Conservation (phyloP, 1,140 invertebrate genomes). For the Bombus superbus region DNA sequence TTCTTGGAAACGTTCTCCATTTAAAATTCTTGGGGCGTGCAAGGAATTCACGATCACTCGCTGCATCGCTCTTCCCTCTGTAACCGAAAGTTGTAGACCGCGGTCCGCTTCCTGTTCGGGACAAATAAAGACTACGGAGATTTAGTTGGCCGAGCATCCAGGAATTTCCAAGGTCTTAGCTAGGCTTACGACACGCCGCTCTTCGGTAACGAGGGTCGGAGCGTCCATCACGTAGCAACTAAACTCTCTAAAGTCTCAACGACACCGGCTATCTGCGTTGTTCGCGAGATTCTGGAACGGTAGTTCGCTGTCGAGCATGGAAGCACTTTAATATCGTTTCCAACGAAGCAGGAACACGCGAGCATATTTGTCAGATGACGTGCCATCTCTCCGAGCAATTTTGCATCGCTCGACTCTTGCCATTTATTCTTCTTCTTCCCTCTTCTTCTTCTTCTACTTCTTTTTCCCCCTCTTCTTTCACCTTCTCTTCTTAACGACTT, state of each 20-base stretch:
- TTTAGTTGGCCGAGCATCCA: conserved; percentile 40
- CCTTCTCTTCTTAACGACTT: background rate
- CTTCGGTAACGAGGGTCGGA: background rate
- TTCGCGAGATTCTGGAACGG: background rate
- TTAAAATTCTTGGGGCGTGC: background rate
- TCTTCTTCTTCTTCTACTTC: conserved; percentile 4
- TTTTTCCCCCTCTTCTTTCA: background rate
- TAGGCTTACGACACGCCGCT: background rate
- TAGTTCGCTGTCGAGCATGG: conserved; percentile 45
- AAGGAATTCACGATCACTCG: background rate
- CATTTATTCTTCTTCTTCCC: background rate
- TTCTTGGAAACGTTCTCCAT: background rate
- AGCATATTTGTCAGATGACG: conserved; percentile 46
- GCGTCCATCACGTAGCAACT: conserved; percentile 21
- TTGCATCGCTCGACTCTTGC: conserved; percentile 45
- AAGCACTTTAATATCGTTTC: conserved; percentile 35
- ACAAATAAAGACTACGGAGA: conserved; percentile 10
- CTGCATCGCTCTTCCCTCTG: background rate
- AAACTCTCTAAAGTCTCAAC: background rate
- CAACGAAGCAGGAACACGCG: conserved; percentile 26
- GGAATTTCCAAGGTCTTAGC: background rate
- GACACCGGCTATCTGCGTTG: background rate
- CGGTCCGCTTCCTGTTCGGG: background rate
- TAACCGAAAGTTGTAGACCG: conserved; percentile 17
- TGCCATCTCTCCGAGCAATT: conserved; percentile 12